A percentile compares a stretch with the other conserved stretches of the same genome.
phyloP scores from a whole-genome alignment of 37 sponge, comb jelly and placozoan genomes.

The Oopsacas minuta region DNA sequence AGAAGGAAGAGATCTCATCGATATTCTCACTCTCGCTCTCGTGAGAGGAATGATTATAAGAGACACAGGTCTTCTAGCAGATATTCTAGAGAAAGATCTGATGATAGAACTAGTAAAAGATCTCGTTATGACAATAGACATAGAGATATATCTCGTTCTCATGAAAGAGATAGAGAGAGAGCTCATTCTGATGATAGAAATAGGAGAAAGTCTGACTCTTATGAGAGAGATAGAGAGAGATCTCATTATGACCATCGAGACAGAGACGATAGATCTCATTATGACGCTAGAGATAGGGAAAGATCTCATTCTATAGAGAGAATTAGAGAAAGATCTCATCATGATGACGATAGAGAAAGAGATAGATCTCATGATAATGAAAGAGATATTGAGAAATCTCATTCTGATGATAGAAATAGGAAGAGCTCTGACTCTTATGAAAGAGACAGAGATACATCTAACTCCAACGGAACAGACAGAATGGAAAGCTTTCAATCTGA shows the following conservation, averaged over 20 bases:
- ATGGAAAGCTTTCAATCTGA: neutral
- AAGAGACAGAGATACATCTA: neutral
- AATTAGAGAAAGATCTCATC: neutral
- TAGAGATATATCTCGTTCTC: neutral
- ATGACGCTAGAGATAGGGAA: neutral
- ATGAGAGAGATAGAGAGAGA: neutral
- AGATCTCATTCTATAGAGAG: neutral
- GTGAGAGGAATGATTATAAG: no score
- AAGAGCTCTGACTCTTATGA: neutral
- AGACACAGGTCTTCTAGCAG: neutral
- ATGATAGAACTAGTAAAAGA: neutral
- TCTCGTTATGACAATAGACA: neutral
- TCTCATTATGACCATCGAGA: no score
- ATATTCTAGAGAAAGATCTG: neutral
- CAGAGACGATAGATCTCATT: neutral
- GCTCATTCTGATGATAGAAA: neutral
- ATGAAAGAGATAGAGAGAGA: neutral
- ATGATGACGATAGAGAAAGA: neutral
- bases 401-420: neutral
- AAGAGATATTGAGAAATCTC: neutral
- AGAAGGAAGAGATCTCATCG: no score
- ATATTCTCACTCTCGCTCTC: no score
- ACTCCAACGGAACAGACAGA: neutral
- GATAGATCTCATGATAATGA: neutral
- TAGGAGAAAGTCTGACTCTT: neutral